Evolutionary conservation across 2,888 invertebrate species (phyloP).

Genomic region (Diloba caeruleocephala): DNA sequence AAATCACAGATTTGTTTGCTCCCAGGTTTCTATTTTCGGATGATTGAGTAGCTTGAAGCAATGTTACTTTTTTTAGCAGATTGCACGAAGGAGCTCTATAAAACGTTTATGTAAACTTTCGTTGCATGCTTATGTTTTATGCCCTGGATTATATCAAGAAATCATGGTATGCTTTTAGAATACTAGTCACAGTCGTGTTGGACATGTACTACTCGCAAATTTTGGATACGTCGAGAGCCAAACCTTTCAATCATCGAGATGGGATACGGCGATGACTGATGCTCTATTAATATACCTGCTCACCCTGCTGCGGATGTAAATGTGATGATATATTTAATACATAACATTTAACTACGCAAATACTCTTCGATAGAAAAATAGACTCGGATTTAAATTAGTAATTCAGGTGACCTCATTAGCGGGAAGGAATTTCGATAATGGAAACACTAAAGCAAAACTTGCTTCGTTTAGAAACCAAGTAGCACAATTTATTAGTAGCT

Average conservation of each 20-base stretch:
- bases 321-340: conserved; percentile 28
- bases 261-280: conserved; percentile 35
- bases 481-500: conserved; percentile 15
- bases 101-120: conserved; percentile 46
- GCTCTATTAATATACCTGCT: conserved; percentile 31
- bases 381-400: conserved; percentile 6
- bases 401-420: conserved; percentile 8
- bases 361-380: conserved; percentile 1
- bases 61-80: conserved; percentile 53
- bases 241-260: conserved; percentile 39
- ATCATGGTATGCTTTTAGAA: conserved; percentile 7
- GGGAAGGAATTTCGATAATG: conserved; percentile 26
- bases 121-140: conserved; percentile 19
- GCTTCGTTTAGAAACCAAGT: conserved; percentile 15
- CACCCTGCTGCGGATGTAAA: conserved; percentile 28
- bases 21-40: conserved; percentile 64
- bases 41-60: conserved; percentile 60
- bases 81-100: conserved; percentile 47
- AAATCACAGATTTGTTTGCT: conserved; percentile 61
- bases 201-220: conserved; percentile 24
- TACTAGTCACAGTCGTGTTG: conserved; percentile 16
- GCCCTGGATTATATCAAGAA: conserved; percentile 20
- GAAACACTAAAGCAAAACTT: conserved; percentile 18
- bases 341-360: conserved; percentile 6
- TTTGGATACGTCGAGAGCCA: conserved; percentile 42